Evolutionary conservation across 1,140 invertebrate species (phyloP).

Genomic region (Megalopta genalis): DNA sequence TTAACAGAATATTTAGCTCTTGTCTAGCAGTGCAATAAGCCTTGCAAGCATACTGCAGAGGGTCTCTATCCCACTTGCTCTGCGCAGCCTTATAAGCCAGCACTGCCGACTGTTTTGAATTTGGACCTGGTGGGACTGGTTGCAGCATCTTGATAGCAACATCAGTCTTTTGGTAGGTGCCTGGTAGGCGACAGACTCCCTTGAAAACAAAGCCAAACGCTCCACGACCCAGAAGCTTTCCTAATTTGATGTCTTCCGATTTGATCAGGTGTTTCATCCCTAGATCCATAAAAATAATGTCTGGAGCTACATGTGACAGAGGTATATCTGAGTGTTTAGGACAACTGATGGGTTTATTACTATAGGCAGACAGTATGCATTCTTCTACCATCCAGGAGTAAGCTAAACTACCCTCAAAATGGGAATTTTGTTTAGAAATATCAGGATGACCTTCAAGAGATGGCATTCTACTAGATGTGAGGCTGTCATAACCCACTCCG

Average conservation of each 20-base stretch:
- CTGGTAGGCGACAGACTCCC: constrained; percentile 86
- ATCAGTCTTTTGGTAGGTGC: constrained; percentile 82
- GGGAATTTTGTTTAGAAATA: constrained; percentile 63
- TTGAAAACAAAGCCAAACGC: constrained; percentile 98
- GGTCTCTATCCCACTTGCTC: constrained; percentile 95
- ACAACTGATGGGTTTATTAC: constrained; percentile 85
- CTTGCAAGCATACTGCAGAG: constrained; percentile 93
- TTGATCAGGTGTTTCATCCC: constrained; percentile 89
- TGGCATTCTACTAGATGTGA: constrained; percentile 87
- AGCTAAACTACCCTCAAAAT: constrained; percentile 72
- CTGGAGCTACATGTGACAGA: constrained; percentile 89
- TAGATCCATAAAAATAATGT: constrained; percentile 94
- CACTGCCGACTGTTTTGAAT: constrained; percentile 86
- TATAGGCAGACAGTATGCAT: constrained; percentile 93
- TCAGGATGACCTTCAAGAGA: constrained; percentile 89
- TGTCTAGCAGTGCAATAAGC: constrained; percentile 97
- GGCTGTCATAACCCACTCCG: constrained; percentile 87
- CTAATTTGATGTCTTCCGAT: constrained; percentile 89
- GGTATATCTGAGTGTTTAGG: constrained; percentile 87
- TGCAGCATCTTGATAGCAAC: constrained; percentile 98
- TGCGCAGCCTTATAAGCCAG: constrained; percentile 91
- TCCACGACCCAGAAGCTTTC: constrained; percentile 93
- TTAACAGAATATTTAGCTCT: constrained; percentile 93
- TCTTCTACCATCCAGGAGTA: constrained; percentile 95
- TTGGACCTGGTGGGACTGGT: constrained; percentile 92